Evolutionary conservation across 2,888 invertebrate genomes (phyloP), one percentile per base, ranked within the genome.

Genomic region (Sarcophaga subvicina): DNA sequence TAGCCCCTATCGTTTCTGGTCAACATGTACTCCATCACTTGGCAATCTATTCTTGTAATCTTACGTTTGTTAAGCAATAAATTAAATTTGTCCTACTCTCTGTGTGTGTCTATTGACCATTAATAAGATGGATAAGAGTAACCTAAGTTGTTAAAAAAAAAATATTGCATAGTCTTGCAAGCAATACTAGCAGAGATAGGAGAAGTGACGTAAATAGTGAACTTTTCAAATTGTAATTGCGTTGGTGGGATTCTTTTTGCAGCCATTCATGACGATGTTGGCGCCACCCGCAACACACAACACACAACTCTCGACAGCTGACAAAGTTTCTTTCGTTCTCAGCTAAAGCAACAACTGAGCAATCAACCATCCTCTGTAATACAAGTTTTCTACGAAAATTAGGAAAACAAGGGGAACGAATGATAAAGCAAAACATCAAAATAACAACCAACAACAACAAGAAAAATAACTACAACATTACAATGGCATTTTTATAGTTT

Each of bases 221-320:
- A 67, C 67, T 76, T 81, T 70, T 59, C 27, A 22, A 72, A 72
- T 73, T 45, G 72, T 60, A 72, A 80, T 14, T 81, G 81, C 80
- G 81, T 85, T 81, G 80, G 81, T 85, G 81, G 78, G 70, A 70
- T 54, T 37, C 37, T 37, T 37, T 37, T 10, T 49, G 71, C 71
- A 78, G 81, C 37, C 63, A 78, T 70, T 12, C 78, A 73, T 81
- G 73, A 64, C 73, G 63, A 69, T 82, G 73, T 78, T 81, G 85
- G 85, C 81, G 81, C 78, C 81, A 81, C 81, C 85, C 81, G 77
- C 81, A 81, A 84, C 71, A 84, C 80, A 76, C 22, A 49, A 80
- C 70, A 84, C 37, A 37, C 37, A 1, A 37, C 37, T 60, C 70
- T 17, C 84, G 84, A 85, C 84, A 85, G 80, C 84, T 85, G 84